Base-by-base conservation (phyloP, 2,888 invertebrate genomes). In the Nephrotoma flavescens region DNA sequence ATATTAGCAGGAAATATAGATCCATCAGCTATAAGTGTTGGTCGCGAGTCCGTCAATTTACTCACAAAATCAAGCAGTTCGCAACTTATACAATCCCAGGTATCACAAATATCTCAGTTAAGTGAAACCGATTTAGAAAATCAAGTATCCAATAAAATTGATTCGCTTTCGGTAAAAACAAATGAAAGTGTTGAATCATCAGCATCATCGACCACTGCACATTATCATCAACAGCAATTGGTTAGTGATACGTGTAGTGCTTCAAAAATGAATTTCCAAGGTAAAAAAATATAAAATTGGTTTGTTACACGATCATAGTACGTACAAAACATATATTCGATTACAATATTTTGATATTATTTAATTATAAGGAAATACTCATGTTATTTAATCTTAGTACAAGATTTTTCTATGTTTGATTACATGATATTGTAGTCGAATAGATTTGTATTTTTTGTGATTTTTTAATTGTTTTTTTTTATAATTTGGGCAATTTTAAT, bases 1-100 rank as follows among this genome's bases (percentile, higher is more conserved):
- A 95, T 97, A 90, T 93, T 96, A 88, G 95, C 95, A 87, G 96
- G 96, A 42, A 94, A 93, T 57, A 92, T 94, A 5, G 94, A 94
- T 89, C 93, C 94, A 57, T 93, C 94, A 91, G 90, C 90, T 83
- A 89, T 91, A 87, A 91, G 91, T 88, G 88, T 91, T 87, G 91
- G 91, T 89, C 91, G 91, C 47, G 91, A 92, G 88, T 91, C 91
- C 71, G 89, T 89, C 83, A 86, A 86, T 52, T 90, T 90, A 45
- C 89, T 89, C 86, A 89, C 89, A 2, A 87, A 88, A 57, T 89
- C 89, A 6, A 90, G 90, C 11, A 89, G 89, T 88, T 90, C 89
- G 41, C 90, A 90, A 86, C 90, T 89, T 87, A 89, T 89, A 87
- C 90, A 90, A 88, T 71, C 71, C 31, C 86, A 89, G 89, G 52